Evolutionary conservation across 2,113 vertebrate species (phyloP), one percentile per base, ranked within the genome.

Genomic region (Dasyurus viverrinus): DNA sequence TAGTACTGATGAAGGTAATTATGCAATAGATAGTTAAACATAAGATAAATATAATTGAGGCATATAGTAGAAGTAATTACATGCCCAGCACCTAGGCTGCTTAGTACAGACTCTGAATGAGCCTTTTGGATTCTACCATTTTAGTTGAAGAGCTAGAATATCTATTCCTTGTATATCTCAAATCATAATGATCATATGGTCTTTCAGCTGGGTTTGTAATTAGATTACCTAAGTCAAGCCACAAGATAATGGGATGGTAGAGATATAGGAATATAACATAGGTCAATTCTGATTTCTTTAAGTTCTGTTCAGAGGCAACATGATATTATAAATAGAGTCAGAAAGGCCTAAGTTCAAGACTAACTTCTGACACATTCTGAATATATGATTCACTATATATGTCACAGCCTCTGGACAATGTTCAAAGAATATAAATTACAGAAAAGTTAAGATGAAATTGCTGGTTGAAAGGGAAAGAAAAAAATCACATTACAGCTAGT

Each of bases 1-100:
- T 54, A 95, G n/a, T 94, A 22, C 16, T 27, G 25, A 92, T 91
- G 94, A 91, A 96, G 68, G 48, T 95, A 89, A 89, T 94, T 96
- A 89, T 95, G 48, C 30, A 89, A 0, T 92, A 90, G 94, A 54
- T 92, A 27, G 23, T 92, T 89, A n/a, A n/a, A 84, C 94, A 7
- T n/a, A 95, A n/a, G 8, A 52, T 60, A 93, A 84, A 84, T 94
- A 10, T 52, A 93, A 53, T 36, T 95, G n/a, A 89, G 93, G 47
- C 92, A 23, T 90, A 48, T 52, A 54, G 60, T 95, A 53, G 84
- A 93, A 54, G 54, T 55, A 50, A 55, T 96, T 93, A 76, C n/a
- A n/a, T 91, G 14, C 27, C 90, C 93, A 68, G 91, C 89, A 68
- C 46, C 90, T 93, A 84, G 93, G 30, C 47, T 89, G 57, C 50